Evolutionary conservation across 2,888 invertebrate species (phyloP).

Genomic region (Seira ritae): DNA sequence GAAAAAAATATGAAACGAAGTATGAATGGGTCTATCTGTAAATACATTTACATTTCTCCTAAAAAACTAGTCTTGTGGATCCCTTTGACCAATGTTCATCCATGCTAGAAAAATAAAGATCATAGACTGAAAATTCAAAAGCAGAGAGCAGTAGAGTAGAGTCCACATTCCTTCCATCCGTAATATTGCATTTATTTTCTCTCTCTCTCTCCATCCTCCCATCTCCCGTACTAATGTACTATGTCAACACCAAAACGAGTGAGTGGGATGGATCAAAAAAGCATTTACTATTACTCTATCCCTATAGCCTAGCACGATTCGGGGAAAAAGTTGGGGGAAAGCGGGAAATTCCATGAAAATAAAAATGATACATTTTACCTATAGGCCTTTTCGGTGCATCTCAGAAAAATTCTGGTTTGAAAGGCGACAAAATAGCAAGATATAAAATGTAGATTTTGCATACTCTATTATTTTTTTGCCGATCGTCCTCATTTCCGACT

Average conservation of each 20-base stretch:
- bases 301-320: not conserved
- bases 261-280: not conserved
- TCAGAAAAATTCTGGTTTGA: too few relatives aligned
- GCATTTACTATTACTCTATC: too few relatives aligned
- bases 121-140: constrained; percentile 56
- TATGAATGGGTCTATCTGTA: constrained; percentile 11
- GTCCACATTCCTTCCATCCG: constrained; percentile 47
- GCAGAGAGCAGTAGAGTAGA: constrained; percentile 31
- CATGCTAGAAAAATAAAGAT: constrained; percentile 72
- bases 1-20: not conserved
- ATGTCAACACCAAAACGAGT: not conserved
- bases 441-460: too few relatives aligned
- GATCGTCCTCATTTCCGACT: too few relatives aligned
- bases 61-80: constrained; percentile 63
- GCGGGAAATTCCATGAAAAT: too few relatives aligned
- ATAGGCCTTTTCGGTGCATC: too few relatives aligned
- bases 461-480: too few relatives aligned
- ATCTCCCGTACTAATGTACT: not conserved
- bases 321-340: not conserved
- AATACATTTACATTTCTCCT: constrained; percentile 44
- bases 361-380: too few relatives aligned
- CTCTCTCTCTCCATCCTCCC: too few relatives aligned
- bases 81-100: constrained; percentile 73
- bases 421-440: too few relatives aligned
- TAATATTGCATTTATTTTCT: constrained; percentile 54